These are phyloP conservation scores for Monarcha castaneiventris DNA, from an alignment of 2,113 vertebrate genomes.

Conservation along the genomic window DNA sequence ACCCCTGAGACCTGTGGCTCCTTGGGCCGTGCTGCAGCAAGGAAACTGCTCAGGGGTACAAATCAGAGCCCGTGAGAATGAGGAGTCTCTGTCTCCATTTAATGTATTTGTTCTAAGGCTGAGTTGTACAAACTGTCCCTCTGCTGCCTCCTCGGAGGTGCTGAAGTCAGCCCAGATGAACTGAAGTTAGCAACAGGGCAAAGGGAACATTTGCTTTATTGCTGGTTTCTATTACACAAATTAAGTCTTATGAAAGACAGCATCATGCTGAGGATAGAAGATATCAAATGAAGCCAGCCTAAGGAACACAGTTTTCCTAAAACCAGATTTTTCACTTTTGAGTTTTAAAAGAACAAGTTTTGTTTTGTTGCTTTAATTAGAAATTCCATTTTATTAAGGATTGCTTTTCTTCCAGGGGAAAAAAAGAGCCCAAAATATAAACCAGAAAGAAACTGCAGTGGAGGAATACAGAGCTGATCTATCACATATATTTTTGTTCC, in stretches of 20 bases:
- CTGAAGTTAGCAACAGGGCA: background rate
- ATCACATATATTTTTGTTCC: background rate
- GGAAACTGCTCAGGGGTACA: background rate
- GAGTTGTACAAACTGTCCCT: slow-evolving; percentile 6
- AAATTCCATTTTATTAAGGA: background rate
- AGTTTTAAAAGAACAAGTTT: slow-evolving; percentile 2
- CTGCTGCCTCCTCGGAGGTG: slow-evolving; percentile 31
- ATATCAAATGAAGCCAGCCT: slow-evolving; percentile 24
- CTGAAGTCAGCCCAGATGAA: slow-evolving; percentile 47
- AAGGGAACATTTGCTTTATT: slow-evolving; percentile 32
- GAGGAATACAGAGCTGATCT: background rate
- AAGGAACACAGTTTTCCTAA: slow-evolving; percentile 12
- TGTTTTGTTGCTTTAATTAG: slow-evolving; percentile 28
- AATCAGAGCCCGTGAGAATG: background rate
- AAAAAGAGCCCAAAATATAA: background rate
- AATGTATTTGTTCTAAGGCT: background rate
- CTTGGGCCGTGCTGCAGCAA: background rate
- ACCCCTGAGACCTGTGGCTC: background rate
- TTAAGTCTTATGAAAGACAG: slow-evolving; percentile 50
- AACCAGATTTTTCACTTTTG: background rate
- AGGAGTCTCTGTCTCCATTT: background rate
- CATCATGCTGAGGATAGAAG: slow-evolving; percentile 33
- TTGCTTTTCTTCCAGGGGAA: background rate
- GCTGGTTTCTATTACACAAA: slow-evolving; percentile 30
- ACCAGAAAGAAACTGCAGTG: background rate